Evolutionary conservation across 2,113 vertebrate genomes (phyloP), one percentile per base, ranked within the genome.

Genomic region (Silurus glanis): DNA sequence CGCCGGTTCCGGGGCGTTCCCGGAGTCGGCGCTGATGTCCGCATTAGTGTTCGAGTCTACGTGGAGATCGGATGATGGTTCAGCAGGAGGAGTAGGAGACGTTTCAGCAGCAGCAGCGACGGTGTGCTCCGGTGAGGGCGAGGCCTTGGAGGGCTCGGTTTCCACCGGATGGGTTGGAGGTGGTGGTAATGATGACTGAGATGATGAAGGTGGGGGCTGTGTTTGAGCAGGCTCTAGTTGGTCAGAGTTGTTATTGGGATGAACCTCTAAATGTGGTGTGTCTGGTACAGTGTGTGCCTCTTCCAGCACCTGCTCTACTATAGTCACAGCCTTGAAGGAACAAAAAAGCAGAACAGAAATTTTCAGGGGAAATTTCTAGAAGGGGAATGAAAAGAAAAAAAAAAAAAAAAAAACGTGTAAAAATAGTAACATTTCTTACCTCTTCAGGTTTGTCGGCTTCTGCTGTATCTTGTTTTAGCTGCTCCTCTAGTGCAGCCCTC

Each of bases 1-100:
- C 93, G 93, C 95, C 90, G 94, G 93, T 91, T 89, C 93, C 83
- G 90, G 89, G 88, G 90, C 92, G 87, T 85, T 93, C 79, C 84
- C 81, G 56, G 56, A 88, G 49, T 89, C 90, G 62, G 69, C 85
- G 28, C 61, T 55, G 64, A 51, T 61, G 21, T 0, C 87, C 74
- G 78, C 55, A n/a, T 87, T 79, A 45, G 87, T 80, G 59, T 56
- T 87, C 23, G 89, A 83, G 17, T 88, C 51, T 59, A 86, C 71
- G 71, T 9, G 85, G 13, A 9, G 90, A 89, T 72, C 67, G 66
- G 67, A 61, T n/a, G 47, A 23, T 61, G 69, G 62, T 59, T 91
- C 92, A 94, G 91, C 92, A 91, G 90, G 90, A 88, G 91, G 23
- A 59, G 76, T 0, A 58, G 17, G 2, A 37, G 5, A 14, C 37